phyloP scores from a whole-genome alignment of 2,888 invertebrate species.

The Toxonevra muliebris region DNA sequence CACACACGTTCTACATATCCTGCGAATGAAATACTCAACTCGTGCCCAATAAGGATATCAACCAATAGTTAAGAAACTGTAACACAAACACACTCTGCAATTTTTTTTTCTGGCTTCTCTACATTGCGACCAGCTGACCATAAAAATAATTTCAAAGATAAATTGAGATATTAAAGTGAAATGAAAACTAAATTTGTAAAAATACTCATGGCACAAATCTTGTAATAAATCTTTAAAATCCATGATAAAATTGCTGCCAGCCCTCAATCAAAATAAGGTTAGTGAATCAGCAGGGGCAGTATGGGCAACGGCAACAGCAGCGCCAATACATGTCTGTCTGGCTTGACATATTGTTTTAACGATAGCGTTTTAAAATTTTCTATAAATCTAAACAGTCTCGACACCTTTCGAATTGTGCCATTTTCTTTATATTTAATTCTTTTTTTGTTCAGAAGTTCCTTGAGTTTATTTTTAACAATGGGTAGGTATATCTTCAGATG shows the following conservation, averaged over 20 bases:
- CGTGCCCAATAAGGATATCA: conserved; percentile 11
- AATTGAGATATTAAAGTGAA: neutral
- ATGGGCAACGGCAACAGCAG: conserved; percentile 11
- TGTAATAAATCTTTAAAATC: conserved; percentile 35
- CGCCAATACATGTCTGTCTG: neutral
- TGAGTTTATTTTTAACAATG: too few relatives aligned
- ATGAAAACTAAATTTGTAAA: neutral
- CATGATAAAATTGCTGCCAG: conserved; percentile 20
- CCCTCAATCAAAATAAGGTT: conserved; percentile 16
- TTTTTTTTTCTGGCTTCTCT: neutral
- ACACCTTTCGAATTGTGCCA: conserved; percentile 7
- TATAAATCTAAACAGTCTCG: neutral
- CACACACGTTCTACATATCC: neutral
- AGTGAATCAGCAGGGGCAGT: neutral
- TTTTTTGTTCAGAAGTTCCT: neutral
- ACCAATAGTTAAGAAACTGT: neutral
- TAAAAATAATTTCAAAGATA: conserved; percentile 20
- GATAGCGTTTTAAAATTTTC: conserved; percentile 15
- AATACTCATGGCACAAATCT: conserved; percentile 10
- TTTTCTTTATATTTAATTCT: conserved; percentile 24
- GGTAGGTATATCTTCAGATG: too few relatives aligned
- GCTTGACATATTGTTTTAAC: conserved; percentile 19
- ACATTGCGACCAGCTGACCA: conserved; percentile 29
- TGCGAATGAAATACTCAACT: conserved; percentile 3
- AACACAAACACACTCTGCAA: conserved; percentile 9